A percentile compares a stretch with the other conserved stretches of the same genome.
Conservation (phyloP, 2,888 invertebrate genomes). For the Conomelus anceps region DNA sequence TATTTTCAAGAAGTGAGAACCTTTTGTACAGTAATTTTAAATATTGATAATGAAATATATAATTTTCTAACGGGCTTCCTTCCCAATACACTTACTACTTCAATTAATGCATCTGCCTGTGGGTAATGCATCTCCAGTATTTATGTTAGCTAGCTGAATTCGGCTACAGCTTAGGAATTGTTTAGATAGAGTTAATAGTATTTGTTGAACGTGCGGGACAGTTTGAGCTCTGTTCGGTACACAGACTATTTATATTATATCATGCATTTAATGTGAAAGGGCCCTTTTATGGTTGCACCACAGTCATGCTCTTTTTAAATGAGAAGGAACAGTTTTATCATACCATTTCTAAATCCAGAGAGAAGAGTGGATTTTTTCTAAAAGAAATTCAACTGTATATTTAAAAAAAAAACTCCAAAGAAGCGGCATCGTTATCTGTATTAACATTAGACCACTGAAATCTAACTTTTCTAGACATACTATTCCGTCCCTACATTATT, state of each 20-base stretch:
- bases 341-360: not conserved
- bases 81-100: too few relatives aligned
- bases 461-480: not conserved
- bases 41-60: too few relatives aligned
- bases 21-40: too few relatives aligned
- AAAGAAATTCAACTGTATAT: not conserved
- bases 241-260: not conserved
- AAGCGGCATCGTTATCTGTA: not conserved
- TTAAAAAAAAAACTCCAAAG: not conserved
- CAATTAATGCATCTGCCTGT: too few relatives aligned
- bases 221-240: not conserved
- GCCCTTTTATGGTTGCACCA: not conserved
- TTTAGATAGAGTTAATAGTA: too few relatives aligned
- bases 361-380: not conserved
- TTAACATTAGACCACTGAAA: not conserved
- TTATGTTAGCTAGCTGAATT: too few relatives aligned
- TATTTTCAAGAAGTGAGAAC: too few relatives aligned
- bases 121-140: too few relatives aligned
- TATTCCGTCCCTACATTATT: not conserved
- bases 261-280: not conserved
- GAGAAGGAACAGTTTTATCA: not conserved
- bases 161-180: too few relatives aligned
- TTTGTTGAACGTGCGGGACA: too few relatives aligned
- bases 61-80: too few relatives aligned
- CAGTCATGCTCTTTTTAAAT: not conserved